Base-by-base conservation (phyloP, 2,797 vertebrate species). In the Halcyon chelicuti region DNA sequence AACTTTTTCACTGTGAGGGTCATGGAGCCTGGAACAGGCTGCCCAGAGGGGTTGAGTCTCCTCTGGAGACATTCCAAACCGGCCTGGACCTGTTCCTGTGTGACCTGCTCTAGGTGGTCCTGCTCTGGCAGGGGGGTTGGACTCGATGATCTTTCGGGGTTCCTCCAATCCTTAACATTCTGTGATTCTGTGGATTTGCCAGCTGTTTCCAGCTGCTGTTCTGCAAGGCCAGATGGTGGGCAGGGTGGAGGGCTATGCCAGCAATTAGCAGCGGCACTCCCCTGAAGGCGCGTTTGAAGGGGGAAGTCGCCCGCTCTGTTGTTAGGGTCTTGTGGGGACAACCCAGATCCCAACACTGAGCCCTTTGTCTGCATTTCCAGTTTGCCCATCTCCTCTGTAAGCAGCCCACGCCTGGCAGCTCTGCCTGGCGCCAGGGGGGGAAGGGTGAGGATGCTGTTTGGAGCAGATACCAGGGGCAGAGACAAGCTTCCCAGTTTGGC, bases 191-290 rank as follows among this genome's bases (percentile, higher is more conserved):
- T 42, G 42, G 35, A 1, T 70, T 16, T 87, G 39, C 83, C 67
- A 79, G 77, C 2, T 79, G 94, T 67, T 77, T 46, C 4, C 94
- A 96, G 92, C 92, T 93, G 92, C 49, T 40, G 70, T 10, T 67
- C 60, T 88, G 68, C 52, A 31, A 21, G 67, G 35, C 31, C 70
- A 91, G 70, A 17, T 23, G 80, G 55, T 4, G 7, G 75, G 77
- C 73, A 52, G 74, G 42, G 42, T 1, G 4, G 23, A 60, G 66
- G 52, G 57, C 22, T 14, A 9, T 7, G 51, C 49, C 84, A 57
- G 76, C 62, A 55, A 23, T 74, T 10, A 80, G 81, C 74, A n/a
- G 29, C 17, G 14, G 54, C 81, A 22, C 13, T 67, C 28, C 76
- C 52, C 70, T 14, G 37, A 33, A 52, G 72, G 72, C 17, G 1